Percentiles rank a stretch among this genome's conserved stretches.
phyloP scores from a whole-genome alignment of 2,888 invertebrate species.

The Alloscopus bannaensis region DNA sequence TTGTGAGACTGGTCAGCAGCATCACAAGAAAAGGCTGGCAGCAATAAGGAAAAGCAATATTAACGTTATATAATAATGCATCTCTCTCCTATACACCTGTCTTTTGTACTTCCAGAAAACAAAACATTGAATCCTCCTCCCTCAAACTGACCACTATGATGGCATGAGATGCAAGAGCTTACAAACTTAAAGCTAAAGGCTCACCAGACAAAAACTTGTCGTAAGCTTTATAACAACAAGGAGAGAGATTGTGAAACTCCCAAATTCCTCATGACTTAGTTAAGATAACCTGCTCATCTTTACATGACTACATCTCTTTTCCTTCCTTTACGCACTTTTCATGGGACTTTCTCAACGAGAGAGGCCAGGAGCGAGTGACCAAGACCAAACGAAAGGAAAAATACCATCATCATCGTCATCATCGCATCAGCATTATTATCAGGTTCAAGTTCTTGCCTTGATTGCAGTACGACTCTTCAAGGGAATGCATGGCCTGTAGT shows the following conservation, averaged over 20 bases:
- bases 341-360: constrained; percentile 56
- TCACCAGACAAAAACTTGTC: constrained; percentile 13
- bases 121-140: constrained; percentile 19
- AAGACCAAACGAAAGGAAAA: constrained; percentile 56
- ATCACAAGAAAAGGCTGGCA: background rate
- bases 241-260: constrained; percentile 27
- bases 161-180: constrained; percentile 1
- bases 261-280: constrained; percentile 60
- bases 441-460: constrained; percentile 32
- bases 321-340: constrained; percentile 63
- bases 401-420: constrained; percentile 46
- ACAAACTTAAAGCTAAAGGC: constrained; percentile 12
- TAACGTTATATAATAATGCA: constrained; percentile 7
- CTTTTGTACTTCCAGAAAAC: constrained; percentile 15
- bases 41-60: background rate
- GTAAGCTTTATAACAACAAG: background rate
- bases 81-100: no score
- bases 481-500: no score
- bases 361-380: background rate
- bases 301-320: constrained; percentile 29
- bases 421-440: constrained; percentile 31
- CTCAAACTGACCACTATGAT: constrained; percentile 42
- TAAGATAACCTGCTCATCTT: constrained; percentile 41
- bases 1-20: constrained; percentile 47
- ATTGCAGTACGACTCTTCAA: no score